Base-by-base conservation (phyloP, 2,113 vertebrate genomes). In the Psilopogon haemacephalus region DNA sequence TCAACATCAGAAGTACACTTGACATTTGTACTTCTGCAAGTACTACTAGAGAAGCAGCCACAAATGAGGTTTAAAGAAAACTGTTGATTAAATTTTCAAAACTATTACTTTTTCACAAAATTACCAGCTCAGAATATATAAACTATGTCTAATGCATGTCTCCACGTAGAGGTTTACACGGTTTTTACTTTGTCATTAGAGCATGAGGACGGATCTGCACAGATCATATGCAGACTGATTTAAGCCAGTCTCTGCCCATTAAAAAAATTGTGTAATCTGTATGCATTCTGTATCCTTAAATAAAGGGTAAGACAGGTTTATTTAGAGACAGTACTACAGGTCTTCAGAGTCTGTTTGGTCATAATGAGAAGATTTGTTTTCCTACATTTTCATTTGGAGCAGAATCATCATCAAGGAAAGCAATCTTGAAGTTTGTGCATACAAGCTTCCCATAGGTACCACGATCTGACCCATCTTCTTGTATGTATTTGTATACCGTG, bases 381-480 rank as follows among this genome's bases (percentile, higher is more conserved):
- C 97, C 95, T 97, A 99, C 98, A 33, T 95, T 97, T 55, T 98
- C 97, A 30, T 98, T 97, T 59, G 94, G 60, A 23, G 96, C 33
- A 11, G 92, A 87, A 73, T 98, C 98, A 8, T 98, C 97, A 1
- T 98, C 97, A 89, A 98, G 80, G 93, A 99, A 99, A 64, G 98
- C 97, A 73, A 99, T 98, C 85, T 98, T 98, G 85, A 99, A 98
- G 96, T 99, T 98, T 32, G 98, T 98, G 97, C 98, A 99, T 46
- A 98, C 86, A 0, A 99, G 98, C 16, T 97, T 98, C 37, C 98
- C 98, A 0, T 87, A 99, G 72, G 98, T 89, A 2, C 98, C 98
- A 18, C 97, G 98, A 97, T 98, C 98, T 64, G 97, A 97, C 17
- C 97, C 95, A 63, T 99, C 98, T 69, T 99, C 98, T 94, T 98